These are phyloP conservation scores for Harpalus rufipes DNA, from an alignment of 2,888 invertebrate species.

Conservation along the genomic window DNA sequence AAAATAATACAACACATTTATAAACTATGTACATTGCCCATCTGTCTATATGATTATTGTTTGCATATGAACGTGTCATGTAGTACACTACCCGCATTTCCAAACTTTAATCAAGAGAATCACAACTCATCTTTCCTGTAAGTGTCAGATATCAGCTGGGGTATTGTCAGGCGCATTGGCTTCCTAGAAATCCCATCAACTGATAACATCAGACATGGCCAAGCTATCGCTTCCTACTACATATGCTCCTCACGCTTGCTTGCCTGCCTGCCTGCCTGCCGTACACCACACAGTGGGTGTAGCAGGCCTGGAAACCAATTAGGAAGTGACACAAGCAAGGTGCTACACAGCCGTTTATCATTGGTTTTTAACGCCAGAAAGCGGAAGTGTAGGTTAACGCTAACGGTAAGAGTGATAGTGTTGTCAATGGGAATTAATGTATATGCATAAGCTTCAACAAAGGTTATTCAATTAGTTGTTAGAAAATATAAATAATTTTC, in stretches of 20 bases:
- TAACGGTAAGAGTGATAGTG: no score
- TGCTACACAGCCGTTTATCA: slow-evolving; percentile 26
- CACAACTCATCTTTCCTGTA: slow-evolving; percentile 37
- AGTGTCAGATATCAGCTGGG: slow-evolving; percentile 14
- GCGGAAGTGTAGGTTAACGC: no score
- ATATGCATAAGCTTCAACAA: no score
- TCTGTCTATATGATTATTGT: neutral
- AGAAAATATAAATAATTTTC: no score
- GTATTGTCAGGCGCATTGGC: slow-evolving; percentile 6
- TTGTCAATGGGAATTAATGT: no score
- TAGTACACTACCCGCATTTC: neutral
- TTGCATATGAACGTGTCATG: neutral
- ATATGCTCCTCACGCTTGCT: neutral
- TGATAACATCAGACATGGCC: slow-evolving; percentile 14
- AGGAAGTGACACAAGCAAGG: slow-evolving; percentile 16
- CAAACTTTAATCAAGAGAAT: neutral
- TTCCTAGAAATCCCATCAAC: slow-evolving; percentile 34
- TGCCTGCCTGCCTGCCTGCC: no score
- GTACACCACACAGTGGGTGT: neutral
- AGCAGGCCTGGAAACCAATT: slow-evolving; percentile 20
- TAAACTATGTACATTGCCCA: neutral
- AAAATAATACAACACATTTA: no score
- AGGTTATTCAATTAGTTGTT: no score
- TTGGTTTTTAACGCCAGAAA: slow-evolving; percentile 2
- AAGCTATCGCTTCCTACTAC: slow-evolving; percentile 13